phyloP scores from a whole-genome alignment of 2,888 invertebrate species.

The Gortyna flavago region DNA sequence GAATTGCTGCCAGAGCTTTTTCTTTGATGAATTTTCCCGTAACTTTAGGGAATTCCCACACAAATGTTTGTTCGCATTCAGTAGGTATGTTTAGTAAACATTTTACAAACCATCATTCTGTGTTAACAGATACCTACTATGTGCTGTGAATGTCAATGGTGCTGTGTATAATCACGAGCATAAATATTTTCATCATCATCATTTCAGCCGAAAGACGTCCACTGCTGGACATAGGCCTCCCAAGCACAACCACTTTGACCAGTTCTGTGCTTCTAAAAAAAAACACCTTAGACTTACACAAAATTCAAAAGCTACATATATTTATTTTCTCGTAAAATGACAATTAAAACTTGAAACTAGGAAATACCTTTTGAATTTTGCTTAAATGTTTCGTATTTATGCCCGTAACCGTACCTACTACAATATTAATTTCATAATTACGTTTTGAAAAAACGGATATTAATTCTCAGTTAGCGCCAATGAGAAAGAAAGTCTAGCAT shows the following conservation, averaged over 20 bases:
- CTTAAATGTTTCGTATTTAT: neutral
- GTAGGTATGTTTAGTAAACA: neutral
- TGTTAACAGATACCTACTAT: neutral
- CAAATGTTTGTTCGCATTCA: too few species aligned
- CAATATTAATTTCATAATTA: neutral
- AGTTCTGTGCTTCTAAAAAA: too few species aligned
- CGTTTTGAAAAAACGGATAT: neutral
- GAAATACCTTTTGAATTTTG: neutral
- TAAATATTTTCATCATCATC: neutral
- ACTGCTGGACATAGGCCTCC: too few species aligned
- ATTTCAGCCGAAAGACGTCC: neutral
- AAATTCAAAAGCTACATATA: neutral
- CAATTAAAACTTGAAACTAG: neutral
- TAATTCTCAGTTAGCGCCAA: neutral
- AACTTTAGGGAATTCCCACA: too few species aligned
- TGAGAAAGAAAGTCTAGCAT: neutral
- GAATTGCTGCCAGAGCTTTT: too few species aligned
- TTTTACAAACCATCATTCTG: neutral
- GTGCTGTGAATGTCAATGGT: too few species aligned
- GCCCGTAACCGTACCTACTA: neutral
- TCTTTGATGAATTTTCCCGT: too few species aligned
- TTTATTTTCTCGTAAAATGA: neutral
- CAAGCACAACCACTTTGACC: neutral
- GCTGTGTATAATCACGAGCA: neutral
- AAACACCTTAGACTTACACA: neutral